phyloP scores from a whole-genome alignment of 1,140 invertebrate genomes.

The Drosophila saltans region DNA sequence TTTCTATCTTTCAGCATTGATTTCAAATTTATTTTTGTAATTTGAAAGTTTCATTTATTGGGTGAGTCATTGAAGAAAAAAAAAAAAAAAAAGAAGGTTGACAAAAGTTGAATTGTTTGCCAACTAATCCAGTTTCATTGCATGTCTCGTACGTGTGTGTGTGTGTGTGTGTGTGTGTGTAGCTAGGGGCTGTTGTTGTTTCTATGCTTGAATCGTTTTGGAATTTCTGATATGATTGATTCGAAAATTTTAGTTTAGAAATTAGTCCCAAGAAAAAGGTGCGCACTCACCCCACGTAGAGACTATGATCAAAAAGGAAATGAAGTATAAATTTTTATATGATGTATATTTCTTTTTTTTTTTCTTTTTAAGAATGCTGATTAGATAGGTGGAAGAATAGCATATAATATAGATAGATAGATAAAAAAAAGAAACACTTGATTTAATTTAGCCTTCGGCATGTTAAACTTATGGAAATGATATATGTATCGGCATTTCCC shows the following conservation, averaged over 20 bases:
- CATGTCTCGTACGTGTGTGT: not conserved
- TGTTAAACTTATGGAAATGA: not conserved
- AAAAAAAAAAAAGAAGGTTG: not conserved
- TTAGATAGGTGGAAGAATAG: constrained; percentile 7
- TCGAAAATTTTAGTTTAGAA: constrained; percentile 45
- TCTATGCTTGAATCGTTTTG: not conserved
- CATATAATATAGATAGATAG: not conserved
- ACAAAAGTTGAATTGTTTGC: constrained; percentile 19
- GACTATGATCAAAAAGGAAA: constrained; percentile 23
- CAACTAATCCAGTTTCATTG: constrained; percentile 66
- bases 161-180: too few relatives aligned
- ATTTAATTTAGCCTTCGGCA: constrained; percentile 3
- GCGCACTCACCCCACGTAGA: constrained; percentile 43
- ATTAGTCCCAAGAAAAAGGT: constrained; percentile 44
- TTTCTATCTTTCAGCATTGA: too few relatives aligned
- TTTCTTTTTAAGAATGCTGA: not conserved
- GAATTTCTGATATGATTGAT: constrained; percentile 60
- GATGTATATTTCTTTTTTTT: constrained; percentile 3
- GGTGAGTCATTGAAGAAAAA: constrained; percentile 54
- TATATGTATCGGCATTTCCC: not conserved
- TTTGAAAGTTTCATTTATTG: constrained; percentile 62
- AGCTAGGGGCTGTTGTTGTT: not conserved
- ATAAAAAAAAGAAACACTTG: not conserved
- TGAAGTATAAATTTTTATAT: not conserved
- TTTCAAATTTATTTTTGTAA: constrained; percentile 27